These are phyloP conservation scores for Cliona cf. orientalis DNA, from an alignment of 37 sponge, comb jelly and placozoan species.

Conservation along the genomic window DNA sequence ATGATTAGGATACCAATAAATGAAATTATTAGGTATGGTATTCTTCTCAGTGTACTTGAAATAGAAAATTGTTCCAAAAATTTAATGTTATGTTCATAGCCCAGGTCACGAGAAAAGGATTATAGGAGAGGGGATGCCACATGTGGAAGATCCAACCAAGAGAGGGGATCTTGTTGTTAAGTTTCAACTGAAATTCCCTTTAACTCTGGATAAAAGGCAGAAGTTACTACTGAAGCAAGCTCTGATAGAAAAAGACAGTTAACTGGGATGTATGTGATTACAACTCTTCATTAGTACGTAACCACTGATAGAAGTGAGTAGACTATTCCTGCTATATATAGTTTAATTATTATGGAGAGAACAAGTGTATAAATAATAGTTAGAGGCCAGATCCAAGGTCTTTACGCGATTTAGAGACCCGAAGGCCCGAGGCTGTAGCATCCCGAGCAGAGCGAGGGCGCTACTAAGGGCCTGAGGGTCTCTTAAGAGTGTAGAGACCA, in stretches of 20 bases:
- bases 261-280: too few relatives aligned
- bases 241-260: conserved; percentile 27
- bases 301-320: too few relatives aligned
- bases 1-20: conserved; percentile 84
- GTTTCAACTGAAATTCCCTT: conserved; percentile 88
- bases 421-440: too few relatives aligned
- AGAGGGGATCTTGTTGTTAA: conserved; percentile 86
- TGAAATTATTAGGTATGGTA: conserved; percentile 82
- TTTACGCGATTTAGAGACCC: too few relatives aligned
- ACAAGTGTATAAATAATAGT: too few relatives aligned
- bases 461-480: too few relatives aligned
- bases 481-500: too few relatives aligned
- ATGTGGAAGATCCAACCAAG: conserved; percentile 48
- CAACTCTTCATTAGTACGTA: too few relatives aligned
- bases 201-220: conserved; percentile 71
- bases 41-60: neutral
- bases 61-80: neutral
- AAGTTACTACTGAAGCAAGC: conserved; percentile 83
- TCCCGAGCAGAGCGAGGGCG: too few relatives aligned
- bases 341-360: too few relatives aligned
- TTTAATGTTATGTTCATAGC: conserved; percentile 8
- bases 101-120: conserved; percentile 80
- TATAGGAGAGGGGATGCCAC: conserved; percentile 93
- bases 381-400: too few relatives aligned
- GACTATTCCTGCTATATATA: too few relatives aligned